Base-by-base conservation (phyloP, 2,888 invertebrate genomes). In the Synergus itoensis region DNA sequence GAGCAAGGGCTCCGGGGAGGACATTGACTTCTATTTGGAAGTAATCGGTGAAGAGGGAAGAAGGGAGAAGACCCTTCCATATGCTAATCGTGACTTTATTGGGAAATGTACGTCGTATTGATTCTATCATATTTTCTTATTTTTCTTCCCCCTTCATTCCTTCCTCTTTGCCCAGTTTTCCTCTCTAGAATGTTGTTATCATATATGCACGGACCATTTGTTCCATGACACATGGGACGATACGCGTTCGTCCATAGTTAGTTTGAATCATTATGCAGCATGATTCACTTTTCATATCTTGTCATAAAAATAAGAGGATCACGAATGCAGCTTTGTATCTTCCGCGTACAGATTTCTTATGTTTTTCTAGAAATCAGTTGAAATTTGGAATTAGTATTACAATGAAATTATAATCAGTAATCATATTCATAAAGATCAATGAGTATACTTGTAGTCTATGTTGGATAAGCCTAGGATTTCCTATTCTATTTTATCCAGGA, bases 101-200 rank as follows among this genome's bases (percentile, higher is more conserved):
- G 48, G 73, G 73, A 73, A 73, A 53, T 53, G 28, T 73, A 73
- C 48, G 48, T 73, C n/a, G 36, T 36, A 73, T 73, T 73, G 73
- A 73, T 73, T 73, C n/a, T 53, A 11, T 43, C 2, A 8, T 65
- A 21, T 18, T 18, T 7, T 53, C 2, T 53, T 73, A 4, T 73
- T 48, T 18, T 73, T 53, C 11, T n/a, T 40, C 36, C 21, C 1
- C 11, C 21, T 36, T 16, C n/a, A 16, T 28, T 53, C 28, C 14
- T 48, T 45, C 16, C 21, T 28, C 45, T 69, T 18, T 12, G 18
- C 8, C n/a, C 53, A 36, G 53, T 12, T 16, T 69, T 28, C 21
- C 8, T 12, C 14, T 69, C n/a, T 36, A 48, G 36, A 36, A 69
- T 69, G 48, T 28, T 69, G 48, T 48, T 69, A 53, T 69, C 48